Percentiles rank a stretch among this genome's conserved stretches.
Evolutionary conservation across 2,113 vertebrate species (phyloP).

Genomic region (Limnothrissa miodon): DNA sequence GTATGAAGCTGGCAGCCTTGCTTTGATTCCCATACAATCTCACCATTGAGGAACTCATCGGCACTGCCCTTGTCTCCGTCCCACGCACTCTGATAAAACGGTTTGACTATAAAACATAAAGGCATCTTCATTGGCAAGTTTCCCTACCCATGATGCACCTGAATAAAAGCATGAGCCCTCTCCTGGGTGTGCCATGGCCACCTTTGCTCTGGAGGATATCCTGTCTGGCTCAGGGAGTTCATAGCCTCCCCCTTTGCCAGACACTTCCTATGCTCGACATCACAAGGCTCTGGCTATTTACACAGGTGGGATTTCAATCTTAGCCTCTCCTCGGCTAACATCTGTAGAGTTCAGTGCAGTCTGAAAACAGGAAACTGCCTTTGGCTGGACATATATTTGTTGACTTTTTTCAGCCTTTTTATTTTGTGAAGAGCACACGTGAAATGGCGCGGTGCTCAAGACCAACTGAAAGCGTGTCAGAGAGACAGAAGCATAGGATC

Average conservation of each 20-base stretch:
- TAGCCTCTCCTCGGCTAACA: conserved; percentile 37
- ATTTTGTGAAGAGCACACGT: conserved; percentile 35
- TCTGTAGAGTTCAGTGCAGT: conserved; percentile 48
- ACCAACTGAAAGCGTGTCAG: neutral
- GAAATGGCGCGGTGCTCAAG: conserved; percentile 47
- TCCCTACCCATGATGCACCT: neutral
- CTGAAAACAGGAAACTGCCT: conserved; percentile 54
- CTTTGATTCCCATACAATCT: conserved; percentile 44
- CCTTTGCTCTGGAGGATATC: conserved; percentile 27
- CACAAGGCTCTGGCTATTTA: conserved; percentile 53
- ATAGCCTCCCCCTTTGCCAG: conserved; percentile 17
- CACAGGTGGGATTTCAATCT: conserved; percentile 64
- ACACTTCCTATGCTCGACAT: conserved; percentile 30
- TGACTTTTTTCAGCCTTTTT: conserved; percentile 33
- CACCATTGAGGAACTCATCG: conserved; percentile 74
- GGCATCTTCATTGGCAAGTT: conserved; percentile 53
- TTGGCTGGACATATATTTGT: conserved; percentile 44
- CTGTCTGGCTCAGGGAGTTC: conserved; percentile 38
- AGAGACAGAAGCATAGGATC: neutral
- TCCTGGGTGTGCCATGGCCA: conserved; percentile 18
- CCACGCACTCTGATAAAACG: conserved; percentile 71
- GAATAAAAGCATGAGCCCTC: neutral
- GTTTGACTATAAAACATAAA: conserved; percentile 74
- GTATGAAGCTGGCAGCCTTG: conserved; percentile 40
- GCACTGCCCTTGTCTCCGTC: conserved; percentile 70